Evolutionary conservation across 2,888 invertebrate genomes (phyloP).

Genomic region (Scotopteryx bipunctaria): DNA sequence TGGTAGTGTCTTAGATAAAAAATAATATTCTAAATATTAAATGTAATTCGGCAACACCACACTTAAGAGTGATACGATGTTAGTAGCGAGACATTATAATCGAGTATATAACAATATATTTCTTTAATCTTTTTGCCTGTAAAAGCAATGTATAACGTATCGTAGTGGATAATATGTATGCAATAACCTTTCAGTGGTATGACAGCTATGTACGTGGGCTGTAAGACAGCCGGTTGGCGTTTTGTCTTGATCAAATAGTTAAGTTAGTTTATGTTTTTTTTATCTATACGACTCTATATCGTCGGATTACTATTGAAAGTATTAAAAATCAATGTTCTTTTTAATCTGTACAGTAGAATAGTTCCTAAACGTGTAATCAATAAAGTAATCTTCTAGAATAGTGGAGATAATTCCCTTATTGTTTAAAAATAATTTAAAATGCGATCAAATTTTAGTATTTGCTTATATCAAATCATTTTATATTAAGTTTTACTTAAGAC

Average conservation of each 20-base stretch:
- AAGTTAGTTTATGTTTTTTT: constrained; percentile 41
- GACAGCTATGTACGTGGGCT: constrained; percentile 56
- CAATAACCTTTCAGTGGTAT: constrained; percentile 56
- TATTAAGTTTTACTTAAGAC: constrained; percentile 67
- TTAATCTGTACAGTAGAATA: constrained; percentile 79
- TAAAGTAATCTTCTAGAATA: constrained; percentile 76
- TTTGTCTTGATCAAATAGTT: constrained; percentile 41
- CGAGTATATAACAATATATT: constrained; percentile 65
- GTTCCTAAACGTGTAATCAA: constrained; percentile 80
- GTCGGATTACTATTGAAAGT: constrained; percentile 50
- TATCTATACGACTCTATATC: constrained; percentile 34
- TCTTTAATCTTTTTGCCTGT: constrained; percentile 71
- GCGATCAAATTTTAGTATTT: constrained; percentile 66
- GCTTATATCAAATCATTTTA: constrained; percentile 50
- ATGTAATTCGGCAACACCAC: constrained; percentile 75
- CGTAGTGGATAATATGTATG: constrained; percentile 47
- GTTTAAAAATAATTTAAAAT: constrained; percentile 30
- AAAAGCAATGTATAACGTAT: constrained; percentile 64
- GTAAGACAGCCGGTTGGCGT: constrained; percentile 65
- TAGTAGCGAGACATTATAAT: constrained; percentile 48
- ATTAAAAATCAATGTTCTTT: constrained; percentile 63
- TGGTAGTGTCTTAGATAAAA: constrained; percentile 80
- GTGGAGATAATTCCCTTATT: constrained; percentile 50
- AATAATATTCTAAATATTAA: constrained; percentile 79
- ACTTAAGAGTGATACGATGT: constrained; percentile 77